Percentiles rank a stretch among this genome's conserved stretches.
Conservation (phyloP, 92 coral and sea anemone species). For the Paragorgia papillata region DNA sequence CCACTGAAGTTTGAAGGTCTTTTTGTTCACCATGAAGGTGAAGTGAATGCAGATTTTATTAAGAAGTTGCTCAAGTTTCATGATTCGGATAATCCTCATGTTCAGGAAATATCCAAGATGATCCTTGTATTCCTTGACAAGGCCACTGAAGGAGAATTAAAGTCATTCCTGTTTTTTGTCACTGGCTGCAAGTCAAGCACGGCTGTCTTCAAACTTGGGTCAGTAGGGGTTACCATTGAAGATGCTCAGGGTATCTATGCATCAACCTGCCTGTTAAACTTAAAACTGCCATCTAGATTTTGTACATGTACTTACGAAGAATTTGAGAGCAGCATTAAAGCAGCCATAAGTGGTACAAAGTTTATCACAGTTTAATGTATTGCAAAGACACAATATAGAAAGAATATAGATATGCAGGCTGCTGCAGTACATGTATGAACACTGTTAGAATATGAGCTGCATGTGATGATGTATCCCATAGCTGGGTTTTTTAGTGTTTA, state of each 20-base stretch:
- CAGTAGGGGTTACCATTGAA: slow-evolving; percentile 19
- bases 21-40: slow-evolving; percentile 55
- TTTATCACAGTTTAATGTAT: slow-evolving; percentile 30
- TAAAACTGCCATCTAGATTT: slow-evolving; percentile 52
- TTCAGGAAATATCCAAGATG: slow-evolving; percentile 44
- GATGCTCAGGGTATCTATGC: slow-evolving; percentile 32
- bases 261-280: slow-evolving; percentile 44
- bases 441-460: too few species aligned
- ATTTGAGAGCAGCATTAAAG: slow-evolving; percentile 53
- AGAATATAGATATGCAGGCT: too few species aligned
- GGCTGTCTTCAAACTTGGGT: slow-evolving; percentile 45
- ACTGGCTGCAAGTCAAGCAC: slow-evolving; percentile 57
- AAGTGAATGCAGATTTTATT: slow-evolving; percentile 42
- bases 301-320: slow-evolving; percentile 26
- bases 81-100: slow-evolving; percentile 43
- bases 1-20: slow-evolving; percentile 51
- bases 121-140: slow-evolving; percentile 50
- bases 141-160: slow-evolving; percentile 38
- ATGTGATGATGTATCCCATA: too few species aligned
- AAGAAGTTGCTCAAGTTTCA: slow-evolving; percentile 49
- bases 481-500: too few species aligned
- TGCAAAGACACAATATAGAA: too few species aligned
- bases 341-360: slow-evolving; percentile 32
- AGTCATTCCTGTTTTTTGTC: slow-evolving; percentile 47
- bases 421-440: too few species aligned